A percentile compares a stretch with the other conserved stretches of the same genome.
Evolutionary conservation across 2,888 invertebrate species (phyloP).

Genomic region (Chironomus tentans): DNA sequence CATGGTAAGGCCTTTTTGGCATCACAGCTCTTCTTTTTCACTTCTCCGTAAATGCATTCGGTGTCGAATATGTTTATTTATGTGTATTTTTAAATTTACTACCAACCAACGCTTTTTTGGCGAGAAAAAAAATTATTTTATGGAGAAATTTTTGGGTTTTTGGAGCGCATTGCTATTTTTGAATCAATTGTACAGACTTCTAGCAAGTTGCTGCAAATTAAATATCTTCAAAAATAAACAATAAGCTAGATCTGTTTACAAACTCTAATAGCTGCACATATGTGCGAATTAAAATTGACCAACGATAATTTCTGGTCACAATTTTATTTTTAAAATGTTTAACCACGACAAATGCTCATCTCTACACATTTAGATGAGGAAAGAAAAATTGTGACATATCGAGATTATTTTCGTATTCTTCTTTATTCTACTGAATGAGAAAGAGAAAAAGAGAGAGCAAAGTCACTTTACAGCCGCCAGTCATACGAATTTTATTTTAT

Average conservation of each 20-base stretch:
- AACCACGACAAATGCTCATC: background rate
- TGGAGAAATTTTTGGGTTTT: too few relatives aligned
- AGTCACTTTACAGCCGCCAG: conserved; percentile 14
- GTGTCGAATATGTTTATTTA: background rate
- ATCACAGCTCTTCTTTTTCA: background rate
- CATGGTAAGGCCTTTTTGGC: background rate
- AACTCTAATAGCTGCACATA: background rate
- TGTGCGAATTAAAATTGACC: background rate
- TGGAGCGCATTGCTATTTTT: too few relatives aligned
- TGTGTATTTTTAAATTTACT: background rate
- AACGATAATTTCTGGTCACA: background rate
- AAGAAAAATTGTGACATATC: background rate
- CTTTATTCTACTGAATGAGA: background rate
- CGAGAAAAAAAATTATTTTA: too few relatives aligned
- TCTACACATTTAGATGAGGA: background rate
- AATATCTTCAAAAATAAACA: too few relatives aligned
- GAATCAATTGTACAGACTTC: too few relatives aligned
- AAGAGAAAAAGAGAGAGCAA: background rate
- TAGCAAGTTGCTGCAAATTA: too few relatives aligned
- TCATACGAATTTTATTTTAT: background rate
- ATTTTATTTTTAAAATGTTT: background rate
- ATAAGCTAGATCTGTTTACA: background rate
- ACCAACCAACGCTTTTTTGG: background rate
- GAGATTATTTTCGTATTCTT: background rate
- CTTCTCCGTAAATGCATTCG: background rate